Conservation (phyloP, 1,140 invertebrate genomes). For the Drosophila micromelanica region DNA sequence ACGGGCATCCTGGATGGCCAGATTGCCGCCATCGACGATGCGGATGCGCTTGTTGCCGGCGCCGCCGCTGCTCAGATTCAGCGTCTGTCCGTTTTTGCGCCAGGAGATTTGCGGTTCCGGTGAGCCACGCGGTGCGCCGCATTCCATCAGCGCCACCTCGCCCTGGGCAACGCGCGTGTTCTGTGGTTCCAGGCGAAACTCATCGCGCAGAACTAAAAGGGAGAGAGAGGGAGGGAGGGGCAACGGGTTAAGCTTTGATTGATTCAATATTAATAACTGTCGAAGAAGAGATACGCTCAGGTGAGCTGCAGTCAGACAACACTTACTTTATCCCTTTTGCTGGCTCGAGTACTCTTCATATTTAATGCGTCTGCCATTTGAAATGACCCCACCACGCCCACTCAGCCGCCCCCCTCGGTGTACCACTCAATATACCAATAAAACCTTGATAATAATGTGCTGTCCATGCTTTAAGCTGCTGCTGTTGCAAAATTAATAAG, state of each 20-base stretch:
- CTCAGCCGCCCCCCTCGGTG: background rate
- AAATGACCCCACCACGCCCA: slow-evolving; percentile 1
- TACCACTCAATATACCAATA: slow-evolving; percentile 65
- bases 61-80: slow-evolving; percentile 86
- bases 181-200: slow-evolving; percentile 92
- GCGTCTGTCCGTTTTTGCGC: slow-evolving; percentile 92
- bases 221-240: slow-evolving; percentile 8
- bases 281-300: slow-evolving; percentile 32
- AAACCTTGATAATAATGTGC: slow-evolving; percentile 75
- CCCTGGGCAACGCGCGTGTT: slow-evolving; percentile 91
- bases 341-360: slow-evolving; percentile 48
- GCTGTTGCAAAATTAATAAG: slow-evolving; percentile 79
- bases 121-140: slow-evolving; percentile 92
- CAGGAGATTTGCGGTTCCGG: slow-evolving; percentile 93
- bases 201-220: slow-evolving; percentile 90
- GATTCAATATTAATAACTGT: slow-evolving; percentile 83
- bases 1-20: slow-evolving; percentile 92
- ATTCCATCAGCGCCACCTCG: slow-evolving; percentile 93
- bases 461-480: slow-evolving; percentile 60
- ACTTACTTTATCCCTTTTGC: slow-evolving; percentile 33
- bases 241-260: slow-evolving; percentile 67
- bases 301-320: slow-evolving; percentile 4
- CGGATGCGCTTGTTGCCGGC: slow-evolving; percentile 86
- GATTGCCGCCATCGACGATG: slow-evolving; percentile 91
- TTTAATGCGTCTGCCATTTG: slow-evolving; percentile 57